These are phyloP conservation scores for Pasiphila rectangulata DNA, from an alignment of 2,888 invertebrate species.

Conservation along the genomic window DNA sequence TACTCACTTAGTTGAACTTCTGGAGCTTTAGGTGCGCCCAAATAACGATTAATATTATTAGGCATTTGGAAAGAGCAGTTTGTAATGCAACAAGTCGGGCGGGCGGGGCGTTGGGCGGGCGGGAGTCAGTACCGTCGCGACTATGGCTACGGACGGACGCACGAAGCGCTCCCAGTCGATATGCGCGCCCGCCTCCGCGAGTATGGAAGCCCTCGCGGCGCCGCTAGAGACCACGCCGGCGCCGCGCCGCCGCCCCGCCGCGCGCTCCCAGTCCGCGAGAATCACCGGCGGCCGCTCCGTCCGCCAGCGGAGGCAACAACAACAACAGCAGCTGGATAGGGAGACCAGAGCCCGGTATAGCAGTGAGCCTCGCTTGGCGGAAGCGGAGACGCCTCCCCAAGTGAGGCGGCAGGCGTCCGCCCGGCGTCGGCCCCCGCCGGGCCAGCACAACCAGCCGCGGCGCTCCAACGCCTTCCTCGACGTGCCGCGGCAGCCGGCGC, in stretches of 20 bases:
- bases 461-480: constrained; percentile 87
- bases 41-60: constrained; percentile 35
- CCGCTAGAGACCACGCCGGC: constrained; percentile 80
- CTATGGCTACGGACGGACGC: constrained; percentile 83
- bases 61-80: constrained; percentile 59
- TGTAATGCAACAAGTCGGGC: constrained; percentile 67
- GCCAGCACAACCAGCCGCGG: constrained; percentile 74
- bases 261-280: constrained; percentile 88
- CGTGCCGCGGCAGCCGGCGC: constrained; percentile 76
- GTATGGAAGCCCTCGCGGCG: constrained; percentile 83
- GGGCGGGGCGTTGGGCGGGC: constrained; percentile 41
- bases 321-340: constrained; percentile 70
- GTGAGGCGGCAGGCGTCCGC: constrained; percentile 83
- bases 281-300: constrained; percentile 84
- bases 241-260: constrained; percentile 84
- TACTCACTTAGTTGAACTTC: neutral
- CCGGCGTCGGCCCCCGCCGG: constrained; percentile 74
- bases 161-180: constrained; percentile 88
- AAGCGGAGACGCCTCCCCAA: constrained; percentile 85
- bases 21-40: neutral
- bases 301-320: constrained; percentile 67
- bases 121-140: constrained; percentile 73
- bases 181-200: constrained; percentile 85
- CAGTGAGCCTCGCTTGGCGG: constrained; percentile 84
- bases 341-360: constrained; percentile 82